Conservation (phyloP, 1,140 invertebrate genomes). For the silkworm (Bombyx mori) region DNA sequence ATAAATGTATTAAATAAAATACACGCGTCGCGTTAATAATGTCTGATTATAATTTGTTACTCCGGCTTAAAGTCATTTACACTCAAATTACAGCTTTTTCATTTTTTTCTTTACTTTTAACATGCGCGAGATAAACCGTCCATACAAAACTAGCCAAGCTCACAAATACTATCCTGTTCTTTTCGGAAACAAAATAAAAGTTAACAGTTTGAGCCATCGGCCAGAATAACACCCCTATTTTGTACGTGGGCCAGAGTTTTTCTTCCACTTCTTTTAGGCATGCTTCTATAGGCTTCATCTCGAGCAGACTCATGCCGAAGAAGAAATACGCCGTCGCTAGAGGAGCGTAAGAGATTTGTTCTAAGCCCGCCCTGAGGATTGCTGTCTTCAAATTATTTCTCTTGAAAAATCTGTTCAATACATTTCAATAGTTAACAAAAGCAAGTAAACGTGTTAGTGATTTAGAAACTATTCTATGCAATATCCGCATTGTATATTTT, state of each 20-base stretch:
- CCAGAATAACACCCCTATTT: conserved; percentile 77
- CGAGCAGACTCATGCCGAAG: conserved; percentile 84
- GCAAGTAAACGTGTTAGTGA: no score
- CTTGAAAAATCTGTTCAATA: conserved; percentile 25
- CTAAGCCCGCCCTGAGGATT: conserved; percentile 73
- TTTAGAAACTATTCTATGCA: no score
- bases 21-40: no score
- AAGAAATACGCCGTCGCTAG: conserved; percentile 85
- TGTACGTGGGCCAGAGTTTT: conserved; percentile 85
- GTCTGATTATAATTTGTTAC: no score
- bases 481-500: no score
- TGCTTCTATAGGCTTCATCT: conserved; percentile 76
- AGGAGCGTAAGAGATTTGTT: conserved; percentile 86
- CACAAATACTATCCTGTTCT: conserved; percentile 85
- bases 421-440: no score
- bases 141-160: conserved; percentile 86
- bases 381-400: conserved; percentile 30
- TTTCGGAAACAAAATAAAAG: conserved; percentile 82
- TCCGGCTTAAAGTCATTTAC: no score
- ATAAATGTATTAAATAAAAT: no score
- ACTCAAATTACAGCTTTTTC: no score
- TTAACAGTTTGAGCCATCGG: conserved; percentile 88
- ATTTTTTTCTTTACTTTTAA: conserved; percentile 77
- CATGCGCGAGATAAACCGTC: conserved; percentile 88
- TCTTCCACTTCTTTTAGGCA: conserved; percentile 80